Conservation (phyloP, 2,797 vertebrate genomes). For the Rhinophrynus dorsalis region DNA sequence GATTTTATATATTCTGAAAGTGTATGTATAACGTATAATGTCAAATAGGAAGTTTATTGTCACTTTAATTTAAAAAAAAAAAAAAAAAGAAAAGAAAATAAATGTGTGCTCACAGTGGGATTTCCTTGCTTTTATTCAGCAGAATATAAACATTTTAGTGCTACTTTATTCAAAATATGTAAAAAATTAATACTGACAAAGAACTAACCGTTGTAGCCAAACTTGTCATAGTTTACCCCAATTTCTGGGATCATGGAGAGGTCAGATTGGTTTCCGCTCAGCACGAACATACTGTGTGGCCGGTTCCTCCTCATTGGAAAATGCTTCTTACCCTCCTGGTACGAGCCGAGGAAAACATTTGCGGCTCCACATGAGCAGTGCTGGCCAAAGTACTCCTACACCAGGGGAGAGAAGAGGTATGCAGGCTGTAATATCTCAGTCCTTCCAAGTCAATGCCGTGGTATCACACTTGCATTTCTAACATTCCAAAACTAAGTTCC, state of each 20-base stretch:
- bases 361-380: constrained; percentile 83
- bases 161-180: constrained; percentile 12
- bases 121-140: not conserved
- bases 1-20: too few relatives aligned
- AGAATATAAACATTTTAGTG: too few relatives aligned
- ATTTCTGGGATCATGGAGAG: constrained; percentile 83
- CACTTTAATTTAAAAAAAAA: too few relatives aligned
- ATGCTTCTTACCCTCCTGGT: constrained; percentile 68
- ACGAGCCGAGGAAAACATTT: constrained; percentile 61
- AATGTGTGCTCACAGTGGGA: not conserved
- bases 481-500: constrained; percentile 36
- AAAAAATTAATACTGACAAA: constrained; percentile 12
- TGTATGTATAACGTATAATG: too few relatives aligned
- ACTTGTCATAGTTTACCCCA: constrained; percentile 57
- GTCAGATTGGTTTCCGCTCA: constrained; percentile 76
- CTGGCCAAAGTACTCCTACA: constrained; percentile 78
- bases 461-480: constrained; percentile 9
- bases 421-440: constrained; percentile 24
- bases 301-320: constrained; percentile 63
- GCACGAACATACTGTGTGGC: constrained; percentile 66
- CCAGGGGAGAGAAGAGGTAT: constrained; percentile 40
- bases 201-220: constrained; percentile 63
- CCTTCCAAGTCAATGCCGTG: fast-evolving
- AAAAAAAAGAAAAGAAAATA: too few relatives aligned
- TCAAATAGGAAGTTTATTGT: too few relatives aligned